Base-by-base conservation (phyloP, 2,113 vertebrate species). In the Crotalus viridis region DNA sequence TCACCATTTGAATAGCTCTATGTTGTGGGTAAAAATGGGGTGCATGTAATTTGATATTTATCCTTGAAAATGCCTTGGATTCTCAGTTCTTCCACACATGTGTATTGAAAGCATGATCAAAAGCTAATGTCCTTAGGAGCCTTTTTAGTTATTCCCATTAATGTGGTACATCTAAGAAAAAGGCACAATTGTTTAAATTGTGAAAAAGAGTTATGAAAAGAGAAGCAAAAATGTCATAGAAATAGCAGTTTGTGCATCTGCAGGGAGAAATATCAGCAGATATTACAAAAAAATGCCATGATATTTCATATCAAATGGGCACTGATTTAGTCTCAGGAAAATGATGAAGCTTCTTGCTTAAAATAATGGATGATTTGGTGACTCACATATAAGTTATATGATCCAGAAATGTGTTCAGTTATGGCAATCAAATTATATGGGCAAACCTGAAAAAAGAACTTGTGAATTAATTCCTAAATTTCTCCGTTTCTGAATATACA, bases 21-120 rank as follows among this genome's bases (percentile, higher is more conserved):
- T 89, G 61, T 24, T 94, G 87, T 64, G 90, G 86, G 43, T 89
- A 39, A 89, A 95, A 85, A 26, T 46, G 87, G 57, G 43, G 64
- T 51, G 13, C 95, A 91, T n/a, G 69, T 3, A 90, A 51, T 74
- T 95, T 93, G 93, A 93, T 56, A 95, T 69, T 39, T 61, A 43
- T 85, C 90, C 91, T 95, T 95, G 69, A 95, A 94, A 97, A 94
- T 88, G 85, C 89, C 92, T 95, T 87, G 43, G 51, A 91, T 92
- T 94, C 93, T 94, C 87, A 95, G 92, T 93, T 93, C 96, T 88
- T 0, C 0, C 51, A 91, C 87, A 43, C 89, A 88, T 61, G 54
- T 91, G 87, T 88, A 59, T 94, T 96, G 74, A 94, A 95, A 94
- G 91, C 87, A 94, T 89, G 48, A 92, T 90, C 89, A 93, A 89